phyloP scores from a whole-genome alignment of 2,113 vertebrate species.

The Morone chrysops region DNA sequence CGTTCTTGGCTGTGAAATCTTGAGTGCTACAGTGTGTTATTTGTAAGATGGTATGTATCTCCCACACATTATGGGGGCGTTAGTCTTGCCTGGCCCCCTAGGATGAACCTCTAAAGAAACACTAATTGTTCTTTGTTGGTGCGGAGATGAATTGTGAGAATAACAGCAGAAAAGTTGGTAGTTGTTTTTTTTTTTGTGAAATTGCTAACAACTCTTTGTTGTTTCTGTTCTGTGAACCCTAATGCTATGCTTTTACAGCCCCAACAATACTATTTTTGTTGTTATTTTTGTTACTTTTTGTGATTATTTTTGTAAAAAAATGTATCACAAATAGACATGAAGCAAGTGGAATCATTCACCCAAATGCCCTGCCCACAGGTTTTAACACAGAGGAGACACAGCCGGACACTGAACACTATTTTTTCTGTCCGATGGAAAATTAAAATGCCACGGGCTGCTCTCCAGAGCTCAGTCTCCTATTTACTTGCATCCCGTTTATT shows the following conservation, averaged over 20 bases:
- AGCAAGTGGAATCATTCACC: constrained; percentile 48
- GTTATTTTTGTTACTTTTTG: constrained; percentile 14
- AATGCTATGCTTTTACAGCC: constrained; percentile 21
- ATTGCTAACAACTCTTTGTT: constrained; percentile 30
- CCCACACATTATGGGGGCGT: constrained; percentile 16
- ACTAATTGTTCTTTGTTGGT: not conserved
- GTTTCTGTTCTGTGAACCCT: constrained; percentile 44
- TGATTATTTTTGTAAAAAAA: constrained; percentile 36
- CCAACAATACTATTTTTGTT: constrained; percentile 24
- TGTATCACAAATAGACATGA: constrained; percentile 26
- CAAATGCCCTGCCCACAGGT: constrained; percentile 71
- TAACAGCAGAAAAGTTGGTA: constrained; percentile 16
- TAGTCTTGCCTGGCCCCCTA: not conserved
- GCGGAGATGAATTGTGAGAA: constrained; percentile 24
- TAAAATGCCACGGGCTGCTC: constrained; percentile 61
- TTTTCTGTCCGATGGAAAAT: constrained; percentile 70
- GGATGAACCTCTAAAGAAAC: constrained; percentile 3
- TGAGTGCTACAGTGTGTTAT: constrained; percentile 33
- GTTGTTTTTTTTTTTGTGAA: constrained; percentile 3
- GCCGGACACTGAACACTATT: constrained; percentile 52
- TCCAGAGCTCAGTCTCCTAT: constrained; percentile 63
- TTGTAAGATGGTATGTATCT: constrained; percentile 36
- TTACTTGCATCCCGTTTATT: constrained; percentile 63
- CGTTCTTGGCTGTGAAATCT: constrained; percentile 24
- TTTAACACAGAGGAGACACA: constrained; percentile 57